Conservation (phyloP, 2,113 vertebrate species). For the Chionis minor region DNA sequence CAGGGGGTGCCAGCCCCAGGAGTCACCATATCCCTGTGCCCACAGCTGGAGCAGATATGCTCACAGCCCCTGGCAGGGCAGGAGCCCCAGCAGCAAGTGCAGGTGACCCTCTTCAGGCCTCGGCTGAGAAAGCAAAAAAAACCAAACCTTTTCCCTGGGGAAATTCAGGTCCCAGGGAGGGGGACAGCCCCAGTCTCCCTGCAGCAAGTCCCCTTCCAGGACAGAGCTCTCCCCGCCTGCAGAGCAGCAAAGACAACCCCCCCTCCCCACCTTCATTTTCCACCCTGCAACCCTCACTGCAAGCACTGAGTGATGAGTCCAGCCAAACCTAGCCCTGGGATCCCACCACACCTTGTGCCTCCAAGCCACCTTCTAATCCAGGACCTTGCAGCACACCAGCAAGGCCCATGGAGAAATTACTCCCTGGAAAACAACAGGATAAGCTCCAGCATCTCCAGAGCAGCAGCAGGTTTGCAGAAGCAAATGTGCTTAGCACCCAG, state of each 20-base stretch:
- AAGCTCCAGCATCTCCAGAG: neutral
- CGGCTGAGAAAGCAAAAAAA: neutral
- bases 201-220: neutral
- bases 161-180: neutral
- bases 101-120: neutral
- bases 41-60: neutral
- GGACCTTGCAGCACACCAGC: neutral
- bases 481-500: too few relatives aligned
- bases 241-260: too few relatives aligned
- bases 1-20: fast-evolving
- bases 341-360: fast-evolving
- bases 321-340: fast-evolving
- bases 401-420: neutral
- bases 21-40: neutral
- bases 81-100: neutral
- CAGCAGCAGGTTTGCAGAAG: too few relatives aligned
- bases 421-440: neutral
- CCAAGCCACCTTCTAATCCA: neutral
- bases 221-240: neutral
- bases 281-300: too few relatives aligned
- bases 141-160: neutral
- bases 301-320: fast-evolving
- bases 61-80: neutral
- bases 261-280: fast-evolving
- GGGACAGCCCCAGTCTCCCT: neutral